Conservation (phyloP, 2,797 vertebrate species). For the Sebastes jordani region DNA sequence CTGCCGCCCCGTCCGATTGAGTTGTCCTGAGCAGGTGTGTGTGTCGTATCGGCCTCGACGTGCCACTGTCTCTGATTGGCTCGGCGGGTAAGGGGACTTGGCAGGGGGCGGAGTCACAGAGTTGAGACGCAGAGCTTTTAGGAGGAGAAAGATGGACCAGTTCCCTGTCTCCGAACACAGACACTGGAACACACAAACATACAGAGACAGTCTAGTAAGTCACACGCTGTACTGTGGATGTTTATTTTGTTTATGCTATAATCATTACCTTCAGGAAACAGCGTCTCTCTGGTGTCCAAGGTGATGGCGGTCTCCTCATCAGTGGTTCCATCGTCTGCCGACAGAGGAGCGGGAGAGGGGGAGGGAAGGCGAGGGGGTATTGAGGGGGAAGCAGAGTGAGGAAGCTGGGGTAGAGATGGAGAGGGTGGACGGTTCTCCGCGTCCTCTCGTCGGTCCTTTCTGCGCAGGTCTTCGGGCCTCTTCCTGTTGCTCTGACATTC, state of each 20-base stretch:
- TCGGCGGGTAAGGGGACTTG: conserved; percentile 72
- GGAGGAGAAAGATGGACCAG: conserved; percentile 74
- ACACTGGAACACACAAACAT: conserved; percentile 73
- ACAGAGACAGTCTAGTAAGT: background rate
- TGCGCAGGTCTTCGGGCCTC: conserved; percentile 53
- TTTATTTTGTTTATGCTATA: background rate
- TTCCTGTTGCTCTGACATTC: conserved; percentile 66
- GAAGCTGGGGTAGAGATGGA: conserved; percentile 53
- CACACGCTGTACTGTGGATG: background rate
- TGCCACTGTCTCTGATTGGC: conserved; percentile 60
- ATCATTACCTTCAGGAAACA: conserved; percentile 82
- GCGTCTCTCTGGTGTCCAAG: conserved; percentile 76
- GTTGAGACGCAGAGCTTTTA: conserved; percentile 74
- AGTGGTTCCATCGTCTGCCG: conserved; percentile 65
- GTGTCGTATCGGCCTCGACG: conserved; percentile 40
- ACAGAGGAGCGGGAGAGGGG: conserved; percentile 40
- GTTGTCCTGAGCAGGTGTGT: conserved; percentile 67
- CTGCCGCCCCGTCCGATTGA: conserved; percentile 60
- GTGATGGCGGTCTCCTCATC: conserved; percentile 77
- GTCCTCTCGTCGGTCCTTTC: conserved; percentile 64
- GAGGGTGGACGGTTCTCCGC: conserved; percentile 58
- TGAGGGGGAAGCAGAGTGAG: conserved; percentile 41
- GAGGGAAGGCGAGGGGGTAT: conserved; percentile 45
- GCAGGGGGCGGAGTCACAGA: conserved; percentile 76
- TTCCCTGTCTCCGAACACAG: conserved; percentile 81